phyloP scores from a whole-genome alignment of 1,140 invertebrate species.

The Zaprionus gabonicus region DNA sequence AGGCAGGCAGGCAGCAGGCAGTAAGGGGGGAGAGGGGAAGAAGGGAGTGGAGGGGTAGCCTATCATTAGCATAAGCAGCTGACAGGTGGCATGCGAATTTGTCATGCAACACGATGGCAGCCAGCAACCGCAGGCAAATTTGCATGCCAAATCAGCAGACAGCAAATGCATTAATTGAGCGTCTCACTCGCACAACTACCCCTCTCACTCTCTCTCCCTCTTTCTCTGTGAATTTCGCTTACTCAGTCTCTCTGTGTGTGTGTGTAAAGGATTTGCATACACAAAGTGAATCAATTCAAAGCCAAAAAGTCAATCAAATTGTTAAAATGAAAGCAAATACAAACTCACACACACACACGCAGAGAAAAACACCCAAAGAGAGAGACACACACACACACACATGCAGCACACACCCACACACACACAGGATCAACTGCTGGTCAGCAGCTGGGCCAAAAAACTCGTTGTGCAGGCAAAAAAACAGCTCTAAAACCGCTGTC shows the following conservation, averaged over 20 bases:
- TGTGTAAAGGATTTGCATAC: constrained; percentile 54
- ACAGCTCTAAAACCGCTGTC: constrained; percentile 36
- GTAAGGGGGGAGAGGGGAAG: not conserved
- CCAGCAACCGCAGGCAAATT: constrained; percentile 22
- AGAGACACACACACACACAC: constrained; percentile 1
- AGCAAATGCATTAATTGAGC: constrained; percentile 50
- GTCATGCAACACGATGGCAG: constrained; percentile 9
- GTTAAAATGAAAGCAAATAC: constrained; percentile 54
- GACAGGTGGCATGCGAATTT: constrained; percentile 60
- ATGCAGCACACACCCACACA: not conserved
- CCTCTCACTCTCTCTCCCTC: not conserved
- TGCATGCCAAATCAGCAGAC: constrained; percentile 32
- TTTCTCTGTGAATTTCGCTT: not conserved
- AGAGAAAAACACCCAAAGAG: not conserved
- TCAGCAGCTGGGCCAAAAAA: constrained; percentile 23
- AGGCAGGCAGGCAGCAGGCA: too few relatives aligned
- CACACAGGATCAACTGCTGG: constrained; percentile 22
- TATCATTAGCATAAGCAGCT: constrained; percentile 62
- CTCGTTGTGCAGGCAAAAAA: not conserved
- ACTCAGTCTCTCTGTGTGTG: constrained; percentile 18
- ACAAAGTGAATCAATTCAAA: constrained; percentile 64
- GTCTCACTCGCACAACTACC: not conserved
- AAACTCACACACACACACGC: constrained; percentile 2
- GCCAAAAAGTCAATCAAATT: constrained; percentile 77
- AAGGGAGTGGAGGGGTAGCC: too few relatives aligned